These are phyloP conservation scores for Epizoanthus rinbou DNA, from an alignment of 92 coral and sea anemone species.

Conservation along the genomic window DNA sequence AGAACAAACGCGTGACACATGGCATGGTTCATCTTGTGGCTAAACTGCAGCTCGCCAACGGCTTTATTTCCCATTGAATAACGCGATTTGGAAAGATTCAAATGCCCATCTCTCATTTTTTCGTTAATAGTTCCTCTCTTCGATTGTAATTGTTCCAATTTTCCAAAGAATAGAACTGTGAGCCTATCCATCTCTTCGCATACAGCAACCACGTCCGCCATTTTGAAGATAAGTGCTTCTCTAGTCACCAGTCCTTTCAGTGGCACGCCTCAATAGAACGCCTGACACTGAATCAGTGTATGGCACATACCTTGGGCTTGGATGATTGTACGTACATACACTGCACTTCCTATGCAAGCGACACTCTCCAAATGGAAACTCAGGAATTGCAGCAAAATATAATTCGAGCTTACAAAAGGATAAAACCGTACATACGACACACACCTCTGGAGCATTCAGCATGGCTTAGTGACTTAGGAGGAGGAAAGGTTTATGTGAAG, in stretches of 20 bases:
- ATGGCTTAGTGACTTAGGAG: conserved; percentile 77
- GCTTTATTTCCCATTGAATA: conserved; percentile 98
- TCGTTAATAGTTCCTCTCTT: conserved; percentile 63
- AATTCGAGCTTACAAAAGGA: conserved; percentile 46
- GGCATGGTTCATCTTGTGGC: conserved; percentile 78
- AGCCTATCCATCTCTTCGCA: conserved; percentile 69
- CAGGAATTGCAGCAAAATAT: conserved; percentile 18
- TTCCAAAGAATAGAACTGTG: conserved; percentile 80
- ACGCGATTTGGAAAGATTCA: conserved; percentile 89
- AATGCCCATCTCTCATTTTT: conserved; percentile 85
- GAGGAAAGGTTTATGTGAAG: conserved; percentile 72
- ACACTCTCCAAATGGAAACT: neutral
- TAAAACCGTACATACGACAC: conserved; percentile 60
- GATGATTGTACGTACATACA: too few relatives aligned
- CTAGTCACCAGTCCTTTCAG: conserved; percentile 23
- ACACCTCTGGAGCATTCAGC: conserved; percentile 76
- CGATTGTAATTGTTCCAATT: conserved; percentile 65
- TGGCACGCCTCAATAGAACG: too few relatives aligned
- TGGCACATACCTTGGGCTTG: too few relatives aligned
- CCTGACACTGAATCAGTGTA: too few relatives aligned
- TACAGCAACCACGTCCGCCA: conserved; percentile 68
- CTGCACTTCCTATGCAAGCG: too few relatives aligned
- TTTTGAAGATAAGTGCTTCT: conserved; percentile 39
- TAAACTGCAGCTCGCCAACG: conserved; percentile 84
- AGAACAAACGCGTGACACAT: conserved; percentile 41